Base-by-base conservation (phyloP, 2,113 vertebrate genomes). In the Balaeniceps rex region DNA sequence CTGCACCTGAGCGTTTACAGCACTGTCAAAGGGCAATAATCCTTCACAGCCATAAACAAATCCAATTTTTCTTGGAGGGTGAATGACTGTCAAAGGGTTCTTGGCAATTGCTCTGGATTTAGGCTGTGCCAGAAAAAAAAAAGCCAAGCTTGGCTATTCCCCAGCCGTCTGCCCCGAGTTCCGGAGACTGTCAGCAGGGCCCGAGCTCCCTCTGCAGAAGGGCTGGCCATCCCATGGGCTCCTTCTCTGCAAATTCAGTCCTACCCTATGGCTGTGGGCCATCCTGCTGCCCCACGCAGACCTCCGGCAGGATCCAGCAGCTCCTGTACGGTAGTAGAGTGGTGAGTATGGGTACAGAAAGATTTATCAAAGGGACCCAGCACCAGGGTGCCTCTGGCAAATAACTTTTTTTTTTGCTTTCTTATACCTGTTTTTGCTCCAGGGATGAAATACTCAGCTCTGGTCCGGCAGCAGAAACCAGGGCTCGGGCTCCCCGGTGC, bases 201-300 rank as follows among this genome's bases (percentile, higher is more conserved):
- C 57, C 10, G 16, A 65, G 40, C 40, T 72, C 57, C 17, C 40
- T 13, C 52, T 44, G 84, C 69, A 29, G 58, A 54, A 24, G 16
- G 42, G 58, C 34, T 29, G 18, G 11, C 42, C 42, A 13, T n/a
- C 68, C 46, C 34, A 4, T 5, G 40, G 63, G 47, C 79, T 76
- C 71, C 47, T 52, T n/a, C 57, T 24, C 13, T 4, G 2, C 42
- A 34, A 19, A 51, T 28, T 10, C 31, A 14, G 18, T 3, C 42
- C 72, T 24, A 3, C n/a, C 1, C 2, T 4, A 3, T 5, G 57
- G 65, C 65, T 12, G 15, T 0, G 3, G 57, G n/a, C 49, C 49
- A 42, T 1, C 47, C 11, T 5, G 7, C 19, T 14, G 38, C 47
- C 64, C 72, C 40, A 3, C 3, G 42, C 25, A 63, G 65, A 42